These are phyloP conservation scores for Drosophila suzukii DNA, from an alignment of 1,140 invertebrate species.

Conservation along the genomic window DNA sequence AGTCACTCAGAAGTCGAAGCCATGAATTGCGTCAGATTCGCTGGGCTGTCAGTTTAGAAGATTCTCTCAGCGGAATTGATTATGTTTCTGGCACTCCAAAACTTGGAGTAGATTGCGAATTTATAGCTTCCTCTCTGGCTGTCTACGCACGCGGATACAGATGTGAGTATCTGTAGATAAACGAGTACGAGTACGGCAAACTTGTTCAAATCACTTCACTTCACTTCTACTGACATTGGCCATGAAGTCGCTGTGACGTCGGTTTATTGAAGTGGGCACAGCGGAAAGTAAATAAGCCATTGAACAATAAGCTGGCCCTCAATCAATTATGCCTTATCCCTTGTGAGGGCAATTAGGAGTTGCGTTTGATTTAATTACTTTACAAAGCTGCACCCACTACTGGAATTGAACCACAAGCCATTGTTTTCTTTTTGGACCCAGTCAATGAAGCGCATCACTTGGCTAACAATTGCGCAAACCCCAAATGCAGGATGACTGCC, in stretches of 20 bases:
- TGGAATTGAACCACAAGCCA: neutral
- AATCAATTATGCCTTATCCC: constrained; percentile 23
- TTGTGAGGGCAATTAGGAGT: constrained; percentile 32
- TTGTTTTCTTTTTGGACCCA: constrained; percentile 18
- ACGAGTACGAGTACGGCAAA: constrained; percentile 31
- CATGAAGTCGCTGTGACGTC: constrained; percentile 58
- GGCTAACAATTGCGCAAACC: constrained; percentile 32
- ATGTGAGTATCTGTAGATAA: constrained; percentile 24
- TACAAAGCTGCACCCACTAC: constrained; percentile 31
- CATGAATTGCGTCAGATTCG: constrained; percentile 41
- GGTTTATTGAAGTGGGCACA: constrained; percentile 33
- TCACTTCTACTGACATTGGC: constrained; percentile 63
- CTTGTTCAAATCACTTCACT: constrained; percentile 63
- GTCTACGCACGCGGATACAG: constrained; percentile 58
- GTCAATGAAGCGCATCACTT: constrained; percentile 43
- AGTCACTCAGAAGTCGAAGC: constrained; percentile 30
- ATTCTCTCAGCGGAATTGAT: constrained; percentile 46
- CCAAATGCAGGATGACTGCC: constrained; percentile 1
- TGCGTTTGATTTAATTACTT: constrained; percentile 33
- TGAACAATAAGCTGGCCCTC: constrained; percentile 42
- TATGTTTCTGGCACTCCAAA: constrained; percentile 45
- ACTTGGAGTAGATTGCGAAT: constrained; percentile 21
- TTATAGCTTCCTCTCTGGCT: constrained; percentile 21
- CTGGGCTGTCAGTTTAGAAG: constrained; percentile 24
- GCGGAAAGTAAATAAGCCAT: constrained; percentile 28